A percentile compares a stretch with the other conserved stretches of the same genome.
Evolutionary conservation across 2,113 vertebrate genomes (phyloP).

Genomic region (Gasterosteus aculeatus): DNA sequence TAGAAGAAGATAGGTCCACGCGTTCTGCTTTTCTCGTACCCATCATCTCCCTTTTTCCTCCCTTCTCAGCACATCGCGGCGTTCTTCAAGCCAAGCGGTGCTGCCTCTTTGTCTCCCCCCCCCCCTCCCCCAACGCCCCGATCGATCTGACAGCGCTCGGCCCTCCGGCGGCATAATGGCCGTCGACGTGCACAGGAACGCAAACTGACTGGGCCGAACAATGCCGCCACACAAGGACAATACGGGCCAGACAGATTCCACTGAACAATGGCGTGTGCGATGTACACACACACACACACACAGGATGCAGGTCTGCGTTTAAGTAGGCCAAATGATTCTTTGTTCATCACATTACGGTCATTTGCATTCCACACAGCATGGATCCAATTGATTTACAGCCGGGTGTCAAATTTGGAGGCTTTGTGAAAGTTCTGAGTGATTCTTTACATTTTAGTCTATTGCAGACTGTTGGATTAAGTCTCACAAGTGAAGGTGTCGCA

Average conservation of each 20-base stretch:
- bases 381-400: conserved; percentile 31
- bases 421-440: not conserved
- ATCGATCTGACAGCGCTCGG: conserved; percentile 55
- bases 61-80: conserved; percentile 47
- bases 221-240: conserved; percentile 64
- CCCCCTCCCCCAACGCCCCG: conserved; percentile 24
- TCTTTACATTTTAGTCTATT: not conserved
- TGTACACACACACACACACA: conserved; percentile 32
- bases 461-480: not conserved
- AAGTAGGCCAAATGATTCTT: conserved; percentile 31
- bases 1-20: too few species aligned
- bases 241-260: conserved; percentile 58
- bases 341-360: conserved; percentile 33
- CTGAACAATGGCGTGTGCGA: conserved; percentile 36
- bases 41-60: conserved; percentile 27
- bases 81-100: conserved; percentile 56
- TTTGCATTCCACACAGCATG: conserved; percentile 50
- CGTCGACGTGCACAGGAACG: conserved; percentile 51
- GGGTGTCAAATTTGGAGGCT: conserved; percentile 9
- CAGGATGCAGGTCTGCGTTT: not conserved
- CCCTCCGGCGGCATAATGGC: conserved; percentile 54
- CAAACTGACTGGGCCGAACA: conserved; percentile 55
- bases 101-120: conserved; percentile 53
- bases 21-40: conserved; percentile 27
- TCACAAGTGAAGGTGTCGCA: not conserved